A percentile compares a stretch with the other conserved stretches of the same genome.
Conservation (phyloP, 2,888 invertebrate species). For the Chironomus tentans region DNA sequence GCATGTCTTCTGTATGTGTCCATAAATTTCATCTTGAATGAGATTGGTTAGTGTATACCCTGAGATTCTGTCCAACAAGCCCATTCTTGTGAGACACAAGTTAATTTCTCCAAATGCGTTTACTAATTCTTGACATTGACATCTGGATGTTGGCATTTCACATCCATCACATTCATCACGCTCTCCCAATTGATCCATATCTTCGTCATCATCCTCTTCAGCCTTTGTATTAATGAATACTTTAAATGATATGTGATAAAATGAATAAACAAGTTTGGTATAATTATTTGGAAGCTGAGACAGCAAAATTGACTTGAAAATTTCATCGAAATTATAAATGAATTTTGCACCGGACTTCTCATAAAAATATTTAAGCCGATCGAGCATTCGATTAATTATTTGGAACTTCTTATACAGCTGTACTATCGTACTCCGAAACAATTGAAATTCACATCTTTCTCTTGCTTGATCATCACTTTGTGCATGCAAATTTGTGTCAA, state of each 20-base stretch:
- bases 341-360: constrained; percentile 29
- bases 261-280: constrained; percentile 59
- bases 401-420: constrained; percentile 35
- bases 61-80: constrained; percentile 70
- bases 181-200: constrained; percentile 39
- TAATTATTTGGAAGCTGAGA: constrained; percentile 63
- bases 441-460: constrained; percentile 32
- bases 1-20: constrained; percentile 75
- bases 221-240: constrained; percentile 47
- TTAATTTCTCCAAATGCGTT: constrained; percentile 65
- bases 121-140: constrained; percentile 51
- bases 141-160: constrained; percentile 51
- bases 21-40: constrained; percentile 73
- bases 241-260: constrained; percentile 69
- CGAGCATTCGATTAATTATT: constrained; percentile 32
- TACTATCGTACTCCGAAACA: constrained; percentile 36
- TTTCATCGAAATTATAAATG: constrained; percentile 49
- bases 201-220: constrained; percentile 16
- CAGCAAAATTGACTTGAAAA: constrained; percentile 55
- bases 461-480: constrained; percentile 22
- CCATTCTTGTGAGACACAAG: constrained; percentile 63
- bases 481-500: constrained; percentile 29
- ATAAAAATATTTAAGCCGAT: constrained; percentile 32
- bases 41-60: constrained; percentile 76
- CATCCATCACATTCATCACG: constrained; percentile 63